A percentile compares a stretch with the other conserved stretches of the same genome.
These are phyloP conservation scores for Amblyjoppa proteus DNA, from an alignment of 2,888 invertebrate species.

Conservation along the genomic window DNA sequence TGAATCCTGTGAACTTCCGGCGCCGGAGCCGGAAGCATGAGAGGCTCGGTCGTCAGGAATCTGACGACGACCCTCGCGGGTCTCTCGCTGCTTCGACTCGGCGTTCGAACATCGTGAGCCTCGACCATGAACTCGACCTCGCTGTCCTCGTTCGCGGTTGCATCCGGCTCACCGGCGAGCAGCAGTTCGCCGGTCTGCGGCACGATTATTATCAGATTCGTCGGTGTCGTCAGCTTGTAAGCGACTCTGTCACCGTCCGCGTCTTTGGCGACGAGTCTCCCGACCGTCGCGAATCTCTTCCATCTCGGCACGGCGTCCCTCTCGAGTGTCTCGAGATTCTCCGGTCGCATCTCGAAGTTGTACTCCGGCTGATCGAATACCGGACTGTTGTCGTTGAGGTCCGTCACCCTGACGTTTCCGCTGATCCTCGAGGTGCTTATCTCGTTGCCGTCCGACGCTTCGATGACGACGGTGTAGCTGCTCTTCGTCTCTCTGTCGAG, in stretches of 20 bases:
- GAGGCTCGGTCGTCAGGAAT: constrained; percentile 85
- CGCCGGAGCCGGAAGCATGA: constrained; percentile 84
- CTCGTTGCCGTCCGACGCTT: constrained; percentile 92
- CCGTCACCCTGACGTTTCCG: constrained; percentile 90
- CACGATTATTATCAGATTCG: constrained; percentile 94
- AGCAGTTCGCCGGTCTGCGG: constrained; percentile 97
- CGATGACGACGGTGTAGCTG: constrained; percentile 91
- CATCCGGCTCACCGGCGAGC: constrained; percentile 91
- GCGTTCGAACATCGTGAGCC: constrained; percentile 93
- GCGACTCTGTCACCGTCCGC: constrained; percentile 97
- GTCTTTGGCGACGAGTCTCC: constrained; percentile 94
- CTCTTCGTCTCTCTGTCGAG: constrained; percentile 92
- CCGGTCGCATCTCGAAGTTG: constrained; percentile 88
- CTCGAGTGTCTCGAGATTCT: constrained; percentile 83
- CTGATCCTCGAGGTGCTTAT: constrained; percentile 93
- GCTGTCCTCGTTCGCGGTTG: constrained; percentile 86
- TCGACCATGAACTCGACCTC: constrained; percentile 91
- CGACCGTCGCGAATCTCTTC: constrained; percentile 93
- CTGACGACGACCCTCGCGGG: constrained; percentile 92
- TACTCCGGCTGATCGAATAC: constrained; percentile 92
- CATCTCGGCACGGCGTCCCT: constrained; percentile 89
- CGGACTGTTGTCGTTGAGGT: constrained; percentile 97
- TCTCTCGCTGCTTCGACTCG: constrained; percentile 89
- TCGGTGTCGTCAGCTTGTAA: constrained; percentile 93
- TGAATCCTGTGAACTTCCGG: constrained; percentile 83